These are phyloP conservation scores for Lasaia peninsularis DNA, from an alignment of 1,140 invertebrate genomes.

Conservation along the genomic window DNA sequence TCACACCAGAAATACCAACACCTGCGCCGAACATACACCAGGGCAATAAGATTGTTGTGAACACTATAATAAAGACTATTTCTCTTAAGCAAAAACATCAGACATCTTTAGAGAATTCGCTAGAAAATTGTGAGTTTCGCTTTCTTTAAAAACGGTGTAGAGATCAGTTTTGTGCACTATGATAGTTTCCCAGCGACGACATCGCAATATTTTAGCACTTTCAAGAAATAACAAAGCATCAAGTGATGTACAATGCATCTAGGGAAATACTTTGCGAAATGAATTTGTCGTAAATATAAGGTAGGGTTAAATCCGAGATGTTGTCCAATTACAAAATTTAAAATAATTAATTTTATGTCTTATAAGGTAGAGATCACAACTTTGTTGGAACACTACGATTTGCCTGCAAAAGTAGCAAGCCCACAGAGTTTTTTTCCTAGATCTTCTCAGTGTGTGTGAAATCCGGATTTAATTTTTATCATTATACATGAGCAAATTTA, in stretches of 20 bases:
- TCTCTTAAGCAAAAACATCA: background rate
- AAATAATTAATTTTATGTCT: no score
- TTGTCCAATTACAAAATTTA: background rate
- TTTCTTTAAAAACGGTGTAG: background rate
- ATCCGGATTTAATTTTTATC: no score
- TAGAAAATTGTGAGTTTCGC: background rate
- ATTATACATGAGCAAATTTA: no score
- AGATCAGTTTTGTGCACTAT: constrained; percentile 10
- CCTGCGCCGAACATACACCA: background rate
- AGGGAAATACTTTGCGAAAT: background rate
- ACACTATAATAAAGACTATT: background rate
- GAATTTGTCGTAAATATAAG: background rate
- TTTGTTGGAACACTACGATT: no score
- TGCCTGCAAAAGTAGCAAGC: no score
- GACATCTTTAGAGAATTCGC: background rate
- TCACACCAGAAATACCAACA: constrained; percentile 7
- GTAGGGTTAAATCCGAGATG: background rate
- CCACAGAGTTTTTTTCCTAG: no score
- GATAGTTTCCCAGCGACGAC: constrained; percentile 7
- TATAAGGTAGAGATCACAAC: no score
- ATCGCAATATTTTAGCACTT: constrained; percentile 10
- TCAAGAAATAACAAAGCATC: constrained; percentile 7
- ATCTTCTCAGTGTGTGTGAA: no score
- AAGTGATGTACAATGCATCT: constrained; percentile 1
- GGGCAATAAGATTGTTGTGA: background rate